Base-by-base conservation (phyloP, 1,140 invertebrate species). In the Anastatus disparis region DNA sequence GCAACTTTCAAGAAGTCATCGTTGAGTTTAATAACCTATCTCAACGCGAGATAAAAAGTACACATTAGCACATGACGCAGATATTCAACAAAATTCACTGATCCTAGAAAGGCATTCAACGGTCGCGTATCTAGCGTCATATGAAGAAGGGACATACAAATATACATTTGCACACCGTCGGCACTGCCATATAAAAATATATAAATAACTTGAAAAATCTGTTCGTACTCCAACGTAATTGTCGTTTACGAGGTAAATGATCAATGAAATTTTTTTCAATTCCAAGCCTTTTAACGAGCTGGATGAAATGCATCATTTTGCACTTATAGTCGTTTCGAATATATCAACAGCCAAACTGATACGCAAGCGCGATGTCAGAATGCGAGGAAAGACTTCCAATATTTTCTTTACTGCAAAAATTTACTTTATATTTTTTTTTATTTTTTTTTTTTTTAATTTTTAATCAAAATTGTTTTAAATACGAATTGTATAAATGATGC, bases 121-220 rank as follows among this genome's bases (percentile, higher is more conserved):
- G 38, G 48, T 52, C 44, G 50, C 35, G 55, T 35, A 70, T 12
- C 50, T 55, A 50, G 35, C 46, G 35, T 63, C 50, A 63, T 55
- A 26, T 42, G 38, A 12, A 59, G 38, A 42, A 62, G 50, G 50
- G 29, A 20, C 29, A 70, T 64, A 70, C 40, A 56, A 63, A 70
- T 70, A 63, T 58, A 64, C 50, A 64, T 64, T 56, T 58, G 64
- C 42, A 70, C 52, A 38, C 63, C n/a, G 55, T 56, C 46, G 68
- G 53, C 53, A 64, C 61, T 70, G 59, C 22, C 27, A 58, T 70
- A 70, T 64, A 70, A 70, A 70, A 70, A 70, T 70, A 70, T 70
- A 70, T 70, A 70, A 70, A 70, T 53, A 70, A 70, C 42, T 56
- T 70, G 50, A 70, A 63, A 59, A 70, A 62, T 70, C 52, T 70